Base-by-base conservation (phyloP, 2,888 invertebrate genomes). In the Andricus quercusramuli region DNA sequence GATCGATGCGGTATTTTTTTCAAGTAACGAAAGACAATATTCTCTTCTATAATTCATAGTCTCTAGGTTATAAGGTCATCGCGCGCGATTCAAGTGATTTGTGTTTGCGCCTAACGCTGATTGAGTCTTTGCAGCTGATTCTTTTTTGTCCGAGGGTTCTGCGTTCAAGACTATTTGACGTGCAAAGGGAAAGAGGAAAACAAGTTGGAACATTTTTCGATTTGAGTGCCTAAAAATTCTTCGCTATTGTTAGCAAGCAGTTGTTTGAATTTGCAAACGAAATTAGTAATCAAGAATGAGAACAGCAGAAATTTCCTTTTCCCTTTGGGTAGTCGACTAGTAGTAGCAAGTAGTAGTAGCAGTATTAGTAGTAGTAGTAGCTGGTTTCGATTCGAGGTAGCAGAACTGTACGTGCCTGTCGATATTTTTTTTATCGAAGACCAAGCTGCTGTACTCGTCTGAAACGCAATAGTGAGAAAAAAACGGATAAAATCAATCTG, bases 11-110 rank as follows among this genome's bases (percentile, higher is more conserved):
- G 64, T 87, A 88, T 87, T 91, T 86, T 88, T 89, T 87, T 89
- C 88, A 88, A 89, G 86, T 89, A 89, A 91, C 88, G 89, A 89
- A 90, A 89, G 91, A 91, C 91, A 91, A 92, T 92, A 92, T 92
- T 91, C 90, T 86, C 80, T 74, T 74, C 74, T 74, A 74, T 59
- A 59, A 74, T 79, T 79, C 80, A 80, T 83, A 85, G 82, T 77
- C 77, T 83, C 20, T 85, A 83, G 83, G 83, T 68, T 77, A 66
- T 78, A 76, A 82, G 82, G 79, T 79, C 82, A 74, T 78, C 82
- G 84, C 83, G 82, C 82, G 85, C 83, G 83, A 84, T 77, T 64
- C 78, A 83, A 81, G 79, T 78, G 37, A 64, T 44, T 62, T 77
- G 17, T 4, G 22, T 64, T 9, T 15, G 25, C 32, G 25, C 20